Percentiles rank a stretch among this genome's conserved stretches.
These are phyloP conservation scores for Myripristis jacobus DNA, from an alignment of 2,797 vertebrate genomes.

Conservation along the genomic window DNA sequence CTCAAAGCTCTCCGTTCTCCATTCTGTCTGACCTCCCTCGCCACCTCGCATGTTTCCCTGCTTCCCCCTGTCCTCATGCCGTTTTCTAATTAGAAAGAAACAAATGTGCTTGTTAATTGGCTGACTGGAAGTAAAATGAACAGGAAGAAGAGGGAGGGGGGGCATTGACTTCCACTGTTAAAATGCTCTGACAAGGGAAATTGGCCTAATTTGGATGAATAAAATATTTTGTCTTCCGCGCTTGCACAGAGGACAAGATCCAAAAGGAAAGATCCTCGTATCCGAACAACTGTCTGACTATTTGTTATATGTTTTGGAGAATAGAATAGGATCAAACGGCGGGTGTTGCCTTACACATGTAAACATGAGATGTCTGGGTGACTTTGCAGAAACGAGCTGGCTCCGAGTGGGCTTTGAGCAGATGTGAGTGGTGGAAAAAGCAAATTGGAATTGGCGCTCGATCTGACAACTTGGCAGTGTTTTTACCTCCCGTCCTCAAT, in stretches of 20 bases:
- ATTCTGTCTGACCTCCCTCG: conserved; percentile 31
- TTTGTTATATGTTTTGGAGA: conserved; percentile 33
- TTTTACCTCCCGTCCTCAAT: conserved; percentile 58
- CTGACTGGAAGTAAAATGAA: conserved; percentile 5
- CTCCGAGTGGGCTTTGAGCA: conserved; percentile 57
- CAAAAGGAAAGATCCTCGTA: background rate
- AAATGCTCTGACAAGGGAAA: conserved; percentile 14
- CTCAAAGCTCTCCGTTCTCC: conserved; percentile 27
- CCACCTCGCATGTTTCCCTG: conserved; percentile 5
- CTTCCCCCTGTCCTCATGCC: background rate
- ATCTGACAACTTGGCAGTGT: conserved; percentile 72
- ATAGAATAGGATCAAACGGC: conserved; percentile 49
- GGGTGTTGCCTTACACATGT: conserved; percentile 52
- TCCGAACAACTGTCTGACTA: conserved; percentile 9
- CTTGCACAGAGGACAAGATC: background rate
- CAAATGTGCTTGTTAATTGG: conserved; percentile 47
- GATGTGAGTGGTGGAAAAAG: conserved; percentile 69
- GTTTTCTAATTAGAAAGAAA: conserved; percentile 49
- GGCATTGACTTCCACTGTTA: background rate
- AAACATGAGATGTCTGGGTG: conserved; percentile 62
- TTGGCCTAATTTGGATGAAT: conserved; percentile 7
- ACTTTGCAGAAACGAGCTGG: conserved; percentile 65
- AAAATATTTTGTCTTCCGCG: conserved; percentile 7
- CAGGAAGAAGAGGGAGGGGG: background rate
- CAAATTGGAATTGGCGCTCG: conserved; percentile 72